A percentile compares a stretch with the other conserved stretches of the same genome.
Conservation (phyloP, 2,797 vertebrate genomes). For the Argyrosomus regius region DNA sequence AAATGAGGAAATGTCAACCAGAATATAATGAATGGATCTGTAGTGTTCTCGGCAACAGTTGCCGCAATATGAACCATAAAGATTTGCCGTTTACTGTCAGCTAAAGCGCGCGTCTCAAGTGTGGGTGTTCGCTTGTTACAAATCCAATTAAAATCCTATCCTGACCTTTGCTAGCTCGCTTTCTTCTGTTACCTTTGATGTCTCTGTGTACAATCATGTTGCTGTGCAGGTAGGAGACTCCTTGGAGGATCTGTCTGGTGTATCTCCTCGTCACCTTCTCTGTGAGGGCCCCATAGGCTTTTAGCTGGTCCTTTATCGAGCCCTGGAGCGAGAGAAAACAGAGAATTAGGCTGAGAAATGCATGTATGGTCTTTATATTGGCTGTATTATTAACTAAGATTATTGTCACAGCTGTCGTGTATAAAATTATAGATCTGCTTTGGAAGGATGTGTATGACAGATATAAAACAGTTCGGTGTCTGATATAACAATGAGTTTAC, state of each 20-base stretch:
- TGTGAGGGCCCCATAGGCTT: constrained; percentile 92
- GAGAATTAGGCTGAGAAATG: not conserved
- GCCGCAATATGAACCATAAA: constrained; percentile 1
- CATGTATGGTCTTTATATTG: not conserved
- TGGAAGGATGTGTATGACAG: not conserved
- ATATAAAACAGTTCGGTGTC: not conserved
- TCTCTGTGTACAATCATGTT: constrained; percentile 97
- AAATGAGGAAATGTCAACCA: constrained; percentile 54
- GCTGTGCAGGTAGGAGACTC: constrained; percentile 94
- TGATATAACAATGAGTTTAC: not conserved
- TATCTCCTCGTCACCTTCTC: constrained; percentile 94
- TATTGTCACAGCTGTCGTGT: constrained; percentile 11
- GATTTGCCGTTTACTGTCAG: constrained; percentile 1
- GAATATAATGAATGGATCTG: constrained; percentile 51
- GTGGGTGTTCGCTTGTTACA: constrained; percentile 20
- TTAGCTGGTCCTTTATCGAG: constrained; percentile 90
- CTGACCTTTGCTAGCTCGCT: constrained; percentile 29
- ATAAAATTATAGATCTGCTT: not conserved
- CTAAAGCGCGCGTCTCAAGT: constrained; percentile 9
- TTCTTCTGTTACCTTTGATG: constrained; percentile 89
- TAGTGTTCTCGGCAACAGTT: constrained; percentile 25
- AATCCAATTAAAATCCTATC: constrained; percentile 53
- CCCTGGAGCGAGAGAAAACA: constrained; percentile 71
- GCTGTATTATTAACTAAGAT: not conserved
- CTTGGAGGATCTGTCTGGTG: constrained; percentile 93